phyloP scores from a whole-genome alignment of 2,888 invertebrate species.

The Chouioia cunea region DNA sequence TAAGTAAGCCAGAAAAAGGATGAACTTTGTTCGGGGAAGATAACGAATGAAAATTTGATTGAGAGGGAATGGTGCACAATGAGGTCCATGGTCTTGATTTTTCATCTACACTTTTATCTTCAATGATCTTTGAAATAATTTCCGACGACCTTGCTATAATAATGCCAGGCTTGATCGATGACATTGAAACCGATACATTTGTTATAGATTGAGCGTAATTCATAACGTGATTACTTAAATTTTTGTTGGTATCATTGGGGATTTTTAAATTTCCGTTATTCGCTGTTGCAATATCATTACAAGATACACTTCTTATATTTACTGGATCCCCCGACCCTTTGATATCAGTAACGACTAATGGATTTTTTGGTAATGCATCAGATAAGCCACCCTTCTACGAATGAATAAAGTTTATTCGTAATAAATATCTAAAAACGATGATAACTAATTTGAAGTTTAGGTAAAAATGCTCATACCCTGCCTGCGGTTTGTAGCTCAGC shows the following conservation, averaged over 20 bases:
- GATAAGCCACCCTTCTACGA: conserved; percentile 79
- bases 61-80: conserved; percentile 60
- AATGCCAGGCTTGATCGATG: conserved; percentile 61
- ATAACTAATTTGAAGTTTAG: too few relatives aligned
- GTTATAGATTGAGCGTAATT: conserved; percentile 57
- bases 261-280: conserved; percentile 49
- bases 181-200: conserved; percentile 50
- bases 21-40: conserved; percentile 67
- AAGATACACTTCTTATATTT: conserved; percentile 62
- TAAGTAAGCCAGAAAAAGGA: conserved; percentile 82
- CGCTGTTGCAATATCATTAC: conserved; percentile 61
- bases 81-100: conserved; percentile 60
- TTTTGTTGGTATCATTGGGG: conserved; percentile 54
- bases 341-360: conserved; percentile 52
- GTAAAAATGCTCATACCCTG: conserved; percentile 68
- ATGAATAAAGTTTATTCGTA: conserved; percentile 12
- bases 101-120: conserved; percentile 47
- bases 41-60: conserved; percentile 52
- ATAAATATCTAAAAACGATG: too few relatives aligned
- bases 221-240: conserved; percentile 53
- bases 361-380: conserved; percentile 73
- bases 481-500: conserved; percentile 80
- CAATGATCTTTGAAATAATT: conserved; percentile 52
- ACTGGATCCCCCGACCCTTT: conserved; percentile 58
- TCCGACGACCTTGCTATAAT: conserved; percentile 65